Base-by-base conservation (phyloP, 2,113 vertebrate species). In the Chelonoidis abingdonii region DNA sequence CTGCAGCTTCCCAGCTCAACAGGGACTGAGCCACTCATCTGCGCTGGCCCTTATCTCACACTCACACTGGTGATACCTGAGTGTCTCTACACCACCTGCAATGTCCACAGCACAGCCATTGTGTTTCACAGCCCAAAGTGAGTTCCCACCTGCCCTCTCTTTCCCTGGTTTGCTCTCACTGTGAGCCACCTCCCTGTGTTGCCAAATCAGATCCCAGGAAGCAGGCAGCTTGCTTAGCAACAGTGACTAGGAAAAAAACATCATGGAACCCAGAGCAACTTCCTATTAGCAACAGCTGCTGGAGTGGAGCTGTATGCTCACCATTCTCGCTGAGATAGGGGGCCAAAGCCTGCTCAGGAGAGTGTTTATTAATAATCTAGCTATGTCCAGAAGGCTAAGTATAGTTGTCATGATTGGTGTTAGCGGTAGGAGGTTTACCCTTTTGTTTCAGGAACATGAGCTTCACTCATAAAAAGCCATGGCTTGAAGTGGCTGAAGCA, bases 21-120 rank as follows among this genome's bases (percentile, higher is more conserved):
- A 38, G 0, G 0, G 38, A 62, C 16, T 29, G 11, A 84, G 62
- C 27, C 38, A n/a, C 44, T 17, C 2, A 21, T 8, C 35, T 69
- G 38, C 17, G 2, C 35, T 21, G 31, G 65, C 35, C 35, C 35
- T 69, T 38, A 38, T 38, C 65, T 35, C 17, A 4, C 65, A 14
- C 14, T 35, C 62, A 38, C 4, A 8, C 35, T 21, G 17, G 17
- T 69, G 16, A 35, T 22, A 69, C 16, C 35, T 10, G 35, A 69
- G 35, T n/a, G 65, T 8, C 35, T n/a, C 14, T 5, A 17, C 9
- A 12, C 17, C 5, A 31, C 9, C 10, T 17, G 47, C 29, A 49
- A 31, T 50, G 29, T 4, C 17, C 47, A 11, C 49, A 80, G 29
- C 14, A 6, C 49, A 21, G 29, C 47, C 47, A 9, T 10, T 50